These are phyloP conservation scores for Keiferia lycopersicella DNA, from an alignment of 2,888 invertebrate genomes.

Conservation along the genomic window DNA sequence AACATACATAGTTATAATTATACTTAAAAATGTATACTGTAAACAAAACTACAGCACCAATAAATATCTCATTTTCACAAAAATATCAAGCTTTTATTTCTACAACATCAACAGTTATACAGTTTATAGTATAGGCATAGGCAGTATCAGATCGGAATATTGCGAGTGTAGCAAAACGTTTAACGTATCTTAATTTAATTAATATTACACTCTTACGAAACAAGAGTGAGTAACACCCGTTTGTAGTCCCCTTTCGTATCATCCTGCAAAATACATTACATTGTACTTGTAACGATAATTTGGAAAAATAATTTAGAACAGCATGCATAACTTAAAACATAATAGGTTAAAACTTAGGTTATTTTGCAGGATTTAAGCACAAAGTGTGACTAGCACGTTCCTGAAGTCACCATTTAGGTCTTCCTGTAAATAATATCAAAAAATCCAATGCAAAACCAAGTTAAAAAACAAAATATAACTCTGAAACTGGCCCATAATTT, in stretches of 20 bases:
- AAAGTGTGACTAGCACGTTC: constrained; percentile 83
- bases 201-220: constrained; percentile 68
- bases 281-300: constrained; percentile 49
- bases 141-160: constrained; percentile 67
- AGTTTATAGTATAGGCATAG: constrained; percentile 53
- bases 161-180: constrained; percentile 38
- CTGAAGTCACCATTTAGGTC: constrained; percentile 86
- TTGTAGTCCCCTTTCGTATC: constrained; percentile 87
- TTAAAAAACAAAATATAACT: constrained; percentile 45
- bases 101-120: constrained; percentile 70
- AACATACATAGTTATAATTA: constrained; percentile 72
- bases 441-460: constrained; percentile 55
- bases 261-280: constrained; percentile 82
- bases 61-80: constrained; percentile 79
- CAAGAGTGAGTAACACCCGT: constrained; percentile 83
- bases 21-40: constrained; percentile 63
- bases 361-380: constrained; percentile 74
- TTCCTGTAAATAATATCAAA: constrained; percentile 81
- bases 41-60: constrained; percentile 80
- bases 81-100: constrained; percentile 74
- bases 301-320: constrained; percentile 30
- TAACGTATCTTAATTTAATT: constrained; percentile 11
- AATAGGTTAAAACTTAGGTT: constrained; percentile 47
- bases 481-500: constrained; percentile 75
- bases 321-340: constrained; percentile 59